phyloP scores from a whole-genome alignment of 2,888 invertebrate species.

The Mythimna lalbum region DNA sequence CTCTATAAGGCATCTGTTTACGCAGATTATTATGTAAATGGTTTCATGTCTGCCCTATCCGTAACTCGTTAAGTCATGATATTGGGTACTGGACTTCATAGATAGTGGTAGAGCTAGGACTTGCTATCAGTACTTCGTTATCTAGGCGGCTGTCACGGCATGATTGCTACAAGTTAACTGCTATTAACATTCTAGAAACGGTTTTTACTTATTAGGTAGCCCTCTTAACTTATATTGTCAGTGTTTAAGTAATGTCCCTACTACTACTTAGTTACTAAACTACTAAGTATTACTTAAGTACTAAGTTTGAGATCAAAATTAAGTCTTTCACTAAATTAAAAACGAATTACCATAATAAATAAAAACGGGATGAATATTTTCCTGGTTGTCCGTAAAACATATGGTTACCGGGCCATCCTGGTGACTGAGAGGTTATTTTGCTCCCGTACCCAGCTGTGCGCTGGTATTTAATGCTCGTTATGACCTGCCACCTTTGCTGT shows the following conservation, averaged over 20 bases:
- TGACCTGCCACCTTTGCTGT: too few relatives aligned
- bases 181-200: conserved; percentile 8
- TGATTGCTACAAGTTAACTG: conserved; percentile 33
- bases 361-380: not conserved
- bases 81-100: conserved; percentile 26
- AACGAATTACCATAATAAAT: not conserved
- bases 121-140: conserved; percentile 42
- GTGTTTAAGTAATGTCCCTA: not conserved
- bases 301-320: conserved; percentile 3
- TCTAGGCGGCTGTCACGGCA: conserved; percentile 35
- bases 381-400: too few relatives aligned
- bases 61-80: conserved; percentile 44
- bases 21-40: conserved; percentile 55
- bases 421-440: too few relatives aligned
- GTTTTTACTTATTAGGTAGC: conserved; percentile 1
- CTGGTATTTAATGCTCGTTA: too few relatives aligned
- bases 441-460: too few relatives aligned
- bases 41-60: conserved; percentile 25
- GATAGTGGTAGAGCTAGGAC: conserved; percentile 14
- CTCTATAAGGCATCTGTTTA: conserved; percentile 39
- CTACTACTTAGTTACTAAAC: not conserved
- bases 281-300: not conserved
- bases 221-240: not conserved
- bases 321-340: conserved; percentile 6
- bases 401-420: too few relatives aligned